Conservation (phyloP, 2,888 invertebrate species). For the Cylindroiulus punctatus region DNA sequence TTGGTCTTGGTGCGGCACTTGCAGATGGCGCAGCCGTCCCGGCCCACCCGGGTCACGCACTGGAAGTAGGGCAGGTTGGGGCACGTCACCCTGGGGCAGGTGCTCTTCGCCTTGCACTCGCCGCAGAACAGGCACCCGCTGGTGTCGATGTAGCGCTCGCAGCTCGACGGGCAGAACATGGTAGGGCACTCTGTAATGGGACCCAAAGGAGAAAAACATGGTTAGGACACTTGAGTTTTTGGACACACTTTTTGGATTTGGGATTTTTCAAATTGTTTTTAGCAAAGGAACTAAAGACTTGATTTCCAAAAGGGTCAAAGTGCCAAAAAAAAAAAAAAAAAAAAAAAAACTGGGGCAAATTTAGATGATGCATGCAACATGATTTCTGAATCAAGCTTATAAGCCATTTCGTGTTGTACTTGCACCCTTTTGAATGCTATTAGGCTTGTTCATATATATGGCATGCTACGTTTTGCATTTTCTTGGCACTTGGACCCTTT, state of each 20-base stretch:
- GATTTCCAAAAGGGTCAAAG: too few species aligned
- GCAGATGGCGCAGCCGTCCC: constrained; percentile 54
- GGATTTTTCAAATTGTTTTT: too few species aligned
- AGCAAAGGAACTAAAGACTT: too few species aligned
- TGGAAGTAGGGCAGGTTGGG: constrained; percentile 50
- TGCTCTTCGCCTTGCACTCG: constrained; percentile 1
- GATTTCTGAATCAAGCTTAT: too few species aligned
- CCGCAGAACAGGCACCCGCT: constrained; percentile 55
- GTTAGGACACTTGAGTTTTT: background rate
- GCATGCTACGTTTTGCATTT: too few species aligned
- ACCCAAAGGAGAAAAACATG: background rate
- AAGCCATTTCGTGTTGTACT: too few species aligned
- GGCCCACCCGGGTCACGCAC: constrained; percentile 50
- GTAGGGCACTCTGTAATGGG: constrained; percentile 53
- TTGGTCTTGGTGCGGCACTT: constrained; percentile 47
- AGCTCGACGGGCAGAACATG: constrained; percentile 54
- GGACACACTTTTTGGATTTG: background rate
- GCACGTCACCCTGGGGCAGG: constrained; percentile 51
- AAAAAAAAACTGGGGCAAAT: too few species aligned
- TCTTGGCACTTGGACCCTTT: too few species aligned
- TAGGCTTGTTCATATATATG: too few species aligned
- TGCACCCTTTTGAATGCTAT: too few species aligned
- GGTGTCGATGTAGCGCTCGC: constrained; percentile 56
- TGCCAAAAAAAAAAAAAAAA: too few species aligned
- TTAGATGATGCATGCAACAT: too few species aligned